These are phyloP conservation scores for Clarias platycephalus DNA, from an alignment of 2,797 vertebrate genomes.

Conservation along the genomic window DNA sequence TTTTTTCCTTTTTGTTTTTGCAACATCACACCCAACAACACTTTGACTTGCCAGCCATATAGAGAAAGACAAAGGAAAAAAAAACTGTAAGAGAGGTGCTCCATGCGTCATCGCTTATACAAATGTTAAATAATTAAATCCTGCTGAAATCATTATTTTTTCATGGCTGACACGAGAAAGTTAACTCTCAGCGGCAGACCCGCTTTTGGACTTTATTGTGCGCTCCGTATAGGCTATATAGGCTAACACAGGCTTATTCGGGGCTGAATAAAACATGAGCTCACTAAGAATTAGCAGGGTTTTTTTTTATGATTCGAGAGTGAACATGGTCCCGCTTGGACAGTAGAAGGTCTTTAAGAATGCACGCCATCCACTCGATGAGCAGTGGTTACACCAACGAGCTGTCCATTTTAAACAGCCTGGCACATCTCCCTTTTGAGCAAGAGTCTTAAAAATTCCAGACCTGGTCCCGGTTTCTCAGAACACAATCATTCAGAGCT, in stretches of 20 bases:
- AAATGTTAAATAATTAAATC: not conserved
- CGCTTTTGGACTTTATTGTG: not conserved
- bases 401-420: conserved; percentile 37
- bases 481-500: conserved; percentile 39
- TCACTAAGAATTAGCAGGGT: not conserved
- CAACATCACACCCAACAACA: not conserved
- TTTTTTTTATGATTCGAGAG: not conserved
- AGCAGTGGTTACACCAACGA: conserved; percentile 20
- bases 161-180: not conserved
- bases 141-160: not conserved
- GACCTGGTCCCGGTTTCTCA: conserved; percentile 13
- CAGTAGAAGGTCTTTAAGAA: conserved; percentile 26
- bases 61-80: not conserved
- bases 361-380: conserved; percentile 25
- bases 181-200: not conserved
- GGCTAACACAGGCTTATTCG: not conserved
- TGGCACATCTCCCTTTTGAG: conserved; percentile 33
- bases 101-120: not conserved
- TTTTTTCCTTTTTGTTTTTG: not conserved
- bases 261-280: not conserved
- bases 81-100: not conserved
- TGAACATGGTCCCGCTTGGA: not conserved
- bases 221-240: not conserved
- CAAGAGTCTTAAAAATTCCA: conserved; percentile 19
- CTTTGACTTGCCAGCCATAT: not conserved